Conservation (phyloP, 1,140 invertebrate species). For the Schlechtendalia chinensis region DNA sequence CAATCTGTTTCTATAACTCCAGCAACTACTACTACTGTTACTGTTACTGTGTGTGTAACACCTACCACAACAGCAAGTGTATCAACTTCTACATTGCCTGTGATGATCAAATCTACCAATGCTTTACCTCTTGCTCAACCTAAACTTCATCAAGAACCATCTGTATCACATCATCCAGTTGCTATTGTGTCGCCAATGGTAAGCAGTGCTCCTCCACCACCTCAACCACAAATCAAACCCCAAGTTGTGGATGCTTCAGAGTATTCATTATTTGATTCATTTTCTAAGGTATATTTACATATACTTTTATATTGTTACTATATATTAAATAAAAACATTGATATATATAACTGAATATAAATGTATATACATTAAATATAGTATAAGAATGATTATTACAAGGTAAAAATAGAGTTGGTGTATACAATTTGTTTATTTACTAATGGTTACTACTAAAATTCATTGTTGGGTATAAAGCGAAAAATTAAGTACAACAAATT, state of each 20-base stretch:
- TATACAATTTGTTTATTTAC: too few relatives aligned
- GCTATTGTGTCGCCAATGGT: slow-evolving; percentile 46
- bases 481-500: too few relatives aligned
- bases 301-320: too few relatives aligned
- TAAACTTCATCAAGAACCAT: slow-evolving; percentile 35
- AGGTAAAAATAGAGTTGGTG: too few relatives aligned
- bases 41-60: slow-evolving; percentile 51
- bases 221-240: slow-evolving; percentile 32
- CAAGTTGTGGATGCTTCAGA: slow-evolving; percentile 41
- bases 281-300: slow-evolving; percentile 29
- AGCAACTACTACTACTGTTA: slow-evolving; percentile 53
- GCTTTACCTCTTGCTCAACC: slow-evolving; percentile 44
- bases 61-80: slow-evolving; percentile 39
- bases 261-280: slow-evolving; percentile 46
- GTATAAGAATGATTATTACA: too few relatives aligned
- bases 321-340: too few relatives aligned
- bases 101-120: slow-evolving; percentile 17
- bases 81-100: slow-evolving; percentile 4
- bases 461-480: too few relatives aligned
- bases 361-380: too few relatives aligned
- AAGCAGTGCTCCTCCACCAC: slow-evolving; percentile 32
- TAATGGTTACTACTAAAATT: too few relatives aligned
- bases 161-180: slow-evolving; percentile 14
- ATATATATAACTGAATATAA: too few relatives aligned
- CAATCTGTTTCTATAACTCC: slow-evolving; percentile 51